Evolutionary conservation across 1,140 invertebrate species (phyloP), one percentile per base, ranked within the genome.

Genomic region (Drosophila tropicalis): DNA sequence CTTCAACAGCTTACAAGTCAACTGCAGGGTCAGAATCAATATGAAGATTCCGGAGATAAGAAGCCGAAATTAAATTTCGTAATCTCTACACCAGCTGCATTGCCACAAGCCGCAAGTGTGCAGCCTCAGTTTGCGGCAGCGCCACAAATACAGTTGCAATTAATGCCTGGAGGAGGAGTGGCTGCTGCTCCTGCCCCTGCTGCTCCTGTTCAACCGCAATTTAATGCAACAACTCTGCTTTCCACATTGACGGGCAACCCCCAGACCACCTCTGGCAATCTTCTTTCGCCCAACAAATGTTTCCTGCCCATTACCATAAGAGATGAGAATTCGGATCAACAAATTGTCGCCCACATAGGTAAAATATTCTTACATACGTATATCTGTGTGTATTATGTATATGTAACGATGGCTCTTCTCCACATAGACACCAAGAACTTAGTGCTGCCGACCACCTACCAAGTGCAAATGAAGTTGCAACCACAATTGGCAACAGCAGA

Each of bases 31-130:
- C 75, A 64, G 12, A 66, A 71, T 13, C 82, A 87, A 54, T 70
- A 32, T 22, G 73, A 79, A 5, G 84, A 90, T 40, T 41, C 76
- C 1, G 25, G 68, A 9, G 91, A 92, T 9, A 76, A 93, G 54
- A 92, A 93, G 60, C 93, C 93, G 1, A 93, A 94, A 87, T 79
- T 91, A 0, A 92, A 92, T 72, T 90, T 92, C 34, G 82, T 92
- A 12, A 51, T 92, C 0, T 82, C 91, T 0, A 78, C 91, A 10
- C 79, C 89, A 3, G n/a, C 73, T 7, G 3, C 73, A 5, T 65
- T 66, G 39, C 62, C 67, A 32, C 69, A 58, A 25, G 67, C 72
- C 25, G 12, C 39, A 22, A 25, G 47, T 47, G 22, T 77, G 44
- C 34, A 61, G 56, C 40, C 56, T 12, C 55, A 32, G 15, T 69